Conservation (phyloP, 2,797 vertebrate genomes). For the Gymnopithys bicolor region DNA sequence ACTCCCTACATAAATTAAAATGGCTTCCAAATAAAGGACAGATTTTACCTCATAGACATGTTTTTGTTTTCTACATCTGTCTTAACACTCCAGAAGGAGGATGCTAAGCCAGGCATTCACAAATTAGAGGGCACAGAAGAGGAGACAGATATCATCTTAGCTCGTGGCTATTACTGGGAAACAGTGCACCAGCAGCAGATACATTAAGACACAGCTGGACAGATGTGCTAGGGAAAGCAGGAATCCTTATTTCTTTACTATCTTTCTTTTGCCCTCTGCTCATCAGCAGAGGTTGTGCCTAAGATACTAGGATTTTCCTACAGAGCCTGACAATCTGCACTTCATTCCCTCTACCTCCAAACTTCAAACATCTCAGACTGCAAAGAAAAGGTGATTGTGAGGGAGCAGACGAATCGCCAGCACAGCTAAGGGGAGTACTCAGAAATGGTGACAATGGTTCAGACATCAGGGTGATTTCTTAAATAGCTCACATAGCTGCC, state of each 20-base stretch:
- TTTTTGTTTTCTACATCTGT: neutral
- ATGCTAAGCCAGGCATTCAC: neutral
- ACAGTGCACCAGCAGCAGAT: neutral
- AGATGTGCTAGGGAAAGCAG: neutral
- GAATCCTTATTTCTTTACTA: neutral
- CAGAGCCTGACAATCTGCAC: neutral
- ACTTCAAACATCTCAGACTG: neutral
- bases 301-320: neutral
- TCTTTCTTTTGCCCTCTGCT: neutral
- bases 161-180: neutral
- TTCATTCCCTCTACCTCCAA: neutral
- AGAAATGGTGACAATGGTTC: constrained; percentile 1
- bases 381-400: neutral
- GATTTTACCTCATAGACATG: neutral
- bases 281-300: neutral
- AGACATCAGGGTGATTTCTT: constrained; percentile 7
- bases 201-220: neutral
- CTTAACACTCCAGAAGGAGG: neutral
- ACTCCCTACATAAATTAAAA: neutral
- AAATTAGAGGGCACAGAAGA: neutral
- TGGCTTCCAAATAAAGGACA: neutral
- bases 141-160: neutral
- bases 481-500: neutral
- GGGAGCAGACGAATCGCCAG: neutral
- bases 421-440: neutral